These are phyloP conservation scores for Laticauda colubrina DNA, from an alignment of 2,113 vertebrate species.

Conservation along the genomic window DNA sequence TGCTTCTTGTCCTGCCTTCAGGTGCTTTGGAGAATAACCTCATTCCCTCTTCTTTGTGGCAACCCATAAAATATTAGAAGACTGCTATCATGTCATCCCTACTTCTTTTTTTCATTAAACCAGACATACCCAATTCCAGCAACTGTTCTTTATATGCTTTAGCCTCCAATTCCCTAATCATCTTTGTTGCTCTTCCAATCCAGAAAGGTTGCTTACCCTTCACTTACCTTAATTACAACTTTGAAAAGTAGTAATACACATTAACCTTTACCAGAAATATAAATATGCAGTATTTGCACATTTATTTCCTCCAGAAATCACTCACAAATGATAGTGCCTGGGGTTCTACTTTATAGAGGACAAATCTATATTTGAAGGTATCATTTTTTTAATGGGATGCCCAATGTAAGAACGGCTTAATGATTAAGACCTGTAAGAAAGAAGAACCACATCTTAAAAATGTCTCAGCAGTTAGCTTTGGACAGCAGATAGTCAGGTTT, in stretches of 20 bases:
- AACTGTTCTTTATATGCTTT: too few relatives aligned
- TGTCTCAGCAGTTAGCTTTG: background rate
- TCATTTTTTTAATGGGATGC: background rate
- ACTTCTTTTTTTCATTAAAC: too few relatives aligned
- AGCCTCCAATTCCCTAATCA: too few relatives aligned
- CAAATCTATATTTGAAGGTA: background rate
- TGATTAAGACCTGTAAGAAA: background rate
- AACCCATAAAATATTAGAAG: too few relatives aligned
- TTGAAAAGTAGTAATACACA: background rate
- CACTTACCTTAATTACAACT: background rate
- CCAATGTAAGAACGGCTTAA: background rate
- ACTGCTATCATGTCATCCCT: too few relatives aligned
- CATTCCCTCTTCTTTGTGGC: too few relatives aligned
- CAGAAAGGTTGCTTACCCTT: background rate
- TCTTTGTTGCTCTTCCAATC: background rate
- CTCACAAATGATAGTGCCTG: background rate
- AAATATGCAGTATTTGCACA: conserved; percentile 15
- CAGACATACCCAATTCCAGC: too few relatives aligned
- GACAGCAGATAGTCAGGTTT: background rate
- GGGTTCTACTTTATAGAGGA: background rate
- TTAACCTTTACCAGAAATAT: background rate
- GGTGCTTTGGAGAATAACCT: too few relatives aligned
- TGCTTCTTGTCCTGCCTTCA: too few relatives aligned
- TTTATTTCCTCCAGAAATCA: conserved; percentile 1
- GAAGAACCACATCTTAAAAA: background rate